Percentiles rank a stretch among this genome's conserved stretches.
Conservation (phyloP, 2,113 vertebrate species). For the Bombycilla garrulus region DNA sequence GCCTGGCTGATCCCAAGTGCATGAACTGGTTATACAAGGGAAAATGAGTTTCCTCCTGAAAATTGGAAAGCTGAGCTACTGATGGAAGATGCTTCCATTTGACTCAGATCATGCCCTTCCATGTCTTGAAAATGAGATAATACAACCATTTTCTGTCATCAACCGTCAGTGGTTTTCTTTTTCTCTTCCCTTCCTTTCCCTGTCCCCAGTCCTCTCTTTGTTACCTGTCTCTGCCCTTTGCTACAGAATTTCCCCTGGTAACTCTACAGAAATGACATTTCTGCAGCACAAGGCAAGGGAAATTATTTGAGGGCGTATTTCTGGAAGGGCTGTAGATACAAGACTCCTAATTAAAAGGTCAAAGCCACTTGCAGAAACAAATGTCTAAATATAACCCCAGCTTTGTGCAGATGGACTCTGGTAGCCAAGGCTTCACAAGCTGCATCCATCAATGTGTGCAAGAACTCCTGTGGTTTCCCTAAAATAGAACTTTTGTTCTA, state of each 20-base stretch:
- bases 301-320: neutral
- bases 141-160: neutral
- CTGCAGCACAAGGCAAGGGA: neutral
- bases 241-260: neutral
- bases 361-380: neutral
- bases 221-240: neutral
- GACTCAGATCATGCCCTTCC: neutral
- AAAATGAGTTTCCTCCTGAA: neutral
- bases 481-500: neutral
- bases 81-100: neutral
- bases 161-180: neutral
- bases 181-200: neutral
- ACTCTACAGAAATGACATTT: neutral
- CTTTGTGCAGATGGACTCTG: neutral
- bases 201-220: neutral
- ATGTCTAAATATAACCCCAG: neutral
- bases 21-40: neutral
- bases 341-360: slow-evolving; percentile 2
- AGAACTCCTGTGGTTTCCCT: neutral
- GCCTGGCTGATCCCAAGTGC: neutral
- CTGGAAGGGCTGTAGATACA: neutral
- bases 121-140: neutral
- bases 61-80: neutral
- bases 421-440: neutral
- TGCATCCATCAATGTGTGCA: neutral